A percentile compares a stretch with the other conserved stretches of the same genome.
Evolutionary conservation across 2,797 vertebrate genomes (phyloP).

Genomic region (Amniataba percoides): DNA sequence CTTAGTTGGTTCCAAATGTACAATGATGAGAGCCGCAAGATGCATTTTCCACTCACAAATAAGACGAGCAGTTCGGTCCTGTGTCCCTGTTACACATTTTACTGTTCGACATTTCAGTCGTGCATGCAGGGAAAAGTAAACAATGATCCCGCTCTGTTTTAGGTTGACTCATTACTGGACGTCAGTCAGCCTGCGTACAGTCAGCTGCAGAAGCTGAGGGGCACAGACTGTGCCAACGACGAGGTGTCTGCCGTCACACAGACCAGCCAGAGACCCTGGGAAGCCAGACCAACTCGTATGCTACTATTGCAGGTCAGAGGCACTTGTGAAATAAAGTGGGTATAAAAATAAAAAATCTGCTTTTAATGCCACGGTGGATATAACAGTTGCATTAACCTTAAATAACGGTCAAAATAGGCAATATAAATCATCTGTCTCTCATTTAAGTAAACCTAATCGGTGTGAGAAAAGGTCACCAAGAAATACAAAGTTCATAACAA

Average conservation of each 20-base stretch:
- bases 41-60: background rate
- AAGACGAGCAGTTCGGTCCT: background rate
- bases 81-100: background rate
- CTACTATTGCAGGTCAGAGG: conserved; percentile 90
- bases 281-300: conserved; percentile 91
- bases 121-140: background rate
- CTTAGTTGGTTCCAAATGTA: conserved; percentile 1
- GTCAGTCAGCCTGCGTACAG: conserved; percentile 94
- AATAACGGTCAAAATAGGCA: background rate
- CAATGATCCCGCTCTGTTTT: conserved; percentile 39
- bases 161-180: conserved; percentile 92
- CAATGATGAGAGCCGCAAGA: background rate
- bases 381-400: background rate
- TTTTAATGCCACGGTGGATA: background rate
- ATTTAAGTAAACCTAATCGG: background rate
- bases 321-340: background rate
- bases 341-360: background rate
- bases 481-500: background rate
- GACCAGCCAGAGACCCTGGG: conserved; percentile 90
- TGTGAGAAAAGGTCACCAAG: conserved; percentile 1
- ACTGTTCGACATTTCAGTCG: background rate
- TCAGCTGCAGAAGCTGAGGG: conserved; percentile 91
- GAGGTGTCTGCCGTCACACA: conserved; percentile 90
- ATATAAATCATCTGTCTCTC: background rate
- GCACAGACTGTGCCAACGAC: conserved; percentile 90